Percentiles rank a stretch among this genome's conserved stretches.
Evolutionary conservation across 2,797 vertebrate species (phyloP).

Genomic region (Spondyliosoma cantharus): DNA sequence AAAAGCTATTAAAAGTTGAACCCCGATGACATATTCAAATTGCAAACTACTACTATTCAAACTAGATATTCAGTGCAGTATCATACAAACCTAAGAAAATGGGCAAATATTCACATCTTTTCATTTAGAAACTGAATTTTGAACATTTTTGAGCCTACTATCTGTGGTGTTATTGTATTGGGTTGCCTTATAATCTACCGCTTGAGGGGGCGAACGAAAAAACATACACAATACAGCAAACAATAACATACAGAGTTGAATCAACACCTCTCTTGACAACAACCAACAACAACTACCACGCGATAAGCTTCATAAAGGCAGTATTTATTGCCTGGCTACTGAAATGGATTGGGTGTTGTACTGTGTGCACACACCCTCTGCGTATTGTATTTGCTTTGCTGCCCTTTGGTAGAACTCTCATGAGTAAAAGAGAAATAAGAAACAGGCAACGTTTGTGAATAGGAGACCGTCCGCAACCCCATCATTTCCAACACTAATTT

Average conservation of each 20-base stretch:
- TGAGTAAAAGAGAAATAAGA: constrained; percentile 32
- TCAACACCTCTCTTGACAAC: neutral
- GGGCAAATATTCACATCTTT: neutral
- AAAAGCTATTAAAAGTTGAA: too few relatives aligned
- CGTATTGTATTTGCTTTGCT: constrained; percentile 47
- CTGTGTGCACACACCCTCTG: constrained; percentile 32
- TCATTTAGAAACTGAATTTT: neutral
- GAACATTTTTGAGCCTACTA: neutral
- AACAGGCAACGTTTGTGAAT: constrained; percentile 5
- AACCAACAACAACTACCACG: constrained; percentile 7
- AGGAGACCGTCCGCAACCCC: neutral
- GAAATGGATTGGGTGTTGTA: constrained; percentile 1
- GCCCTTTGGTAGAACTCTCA: constrained; percentile 42
- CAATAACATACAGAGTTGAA: neutral
- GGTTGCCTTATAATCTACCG: neutral
- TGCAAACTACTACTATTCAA: too few relatives aligned
- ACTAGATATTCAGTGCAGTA: neutral
- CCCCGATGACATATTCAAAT: neutral
- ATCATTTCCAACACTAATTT: constrained; percentile 1
- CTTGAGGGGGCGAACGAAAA: neutral
- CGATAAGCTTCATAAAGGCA: constrained; percentile 25
- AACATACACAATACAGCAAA: neutral
- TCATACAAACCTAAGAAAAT: neutral
- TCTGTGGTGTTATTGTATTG: neutral
- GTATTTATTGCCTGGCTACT: constrained; percentile 20